Evolutionary conservation across 2,888 invertebrate species (phyloP).

Genomic region (Alviniconcha strummeri): DNA sequence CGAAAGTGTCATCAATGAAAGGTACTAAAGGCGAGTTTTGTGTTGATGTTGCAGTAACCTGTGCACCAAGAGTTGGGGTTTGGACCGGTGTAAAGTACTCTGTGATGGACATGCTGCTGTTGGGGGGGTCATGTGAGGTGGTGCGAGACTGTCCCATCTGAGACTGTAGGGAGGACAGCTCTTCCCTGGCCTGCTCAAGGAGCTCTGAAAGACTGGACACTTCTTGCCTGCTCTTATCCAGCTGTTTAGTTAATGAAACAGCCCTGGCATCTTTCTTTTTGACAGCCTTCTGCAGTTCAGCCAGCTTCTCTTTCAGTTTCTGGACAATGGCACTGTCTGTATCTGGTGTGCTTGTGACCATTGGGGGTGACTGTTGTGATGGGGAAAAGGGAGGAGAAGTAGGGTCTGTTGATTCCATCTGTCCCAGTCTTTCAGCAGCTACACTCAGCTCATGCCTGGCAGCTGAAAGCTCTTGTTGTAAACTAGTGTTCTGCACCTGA

Average conservation of each 20-base stretch:
- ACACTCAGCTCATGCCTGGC: constrained; percentile 6
- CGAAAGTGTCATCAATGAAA: constrained; percentile 5
- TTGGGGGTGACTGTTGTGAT: not conserved
- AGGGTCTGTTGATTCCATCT: not conserved
- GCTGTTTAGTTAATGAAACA: constrained; percentile 42
- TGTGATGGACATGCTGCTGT: constrained; percentile 18
- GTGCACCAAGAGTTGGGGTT: not conserved
- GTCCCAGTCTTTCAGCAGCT: constrained; percentile 16
- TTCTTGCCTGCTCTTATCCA: constrained; percentile 38
- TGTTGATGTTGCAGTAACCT: constrained; percentile 14
- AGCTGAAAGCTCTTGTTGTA: constrained; percentile 34
- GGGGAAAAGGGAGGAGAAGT: not conserved
- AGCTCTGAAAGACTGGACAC: constrained; percentile 32
- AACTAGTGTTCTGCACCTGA: constrained; percentile 28
- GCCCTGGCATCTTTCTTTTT: constrained; percentile 58
- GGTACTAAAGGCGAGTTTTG: not conserved
- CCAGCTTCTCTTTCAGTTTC: constrained; percentile 32
- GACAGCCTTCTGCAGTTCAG: constrained; percentile 43
- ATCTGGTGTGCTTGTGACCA: not conserved
- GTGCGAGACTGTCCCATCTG: not conserved
- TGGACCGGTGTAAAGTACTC: constrained; percentile 26
- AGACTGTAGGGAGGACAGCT: constrained; percentile 30
- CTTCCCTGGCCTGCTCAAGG: constrained; percentile 38
- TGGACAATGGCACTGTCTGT: not conserved
- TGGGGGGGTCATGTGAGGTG: not conserved